phyloP scores from a whole-genome alignment of 2,797 vertebrate species.

The Phrynocephalus vlangalii region DNA sequence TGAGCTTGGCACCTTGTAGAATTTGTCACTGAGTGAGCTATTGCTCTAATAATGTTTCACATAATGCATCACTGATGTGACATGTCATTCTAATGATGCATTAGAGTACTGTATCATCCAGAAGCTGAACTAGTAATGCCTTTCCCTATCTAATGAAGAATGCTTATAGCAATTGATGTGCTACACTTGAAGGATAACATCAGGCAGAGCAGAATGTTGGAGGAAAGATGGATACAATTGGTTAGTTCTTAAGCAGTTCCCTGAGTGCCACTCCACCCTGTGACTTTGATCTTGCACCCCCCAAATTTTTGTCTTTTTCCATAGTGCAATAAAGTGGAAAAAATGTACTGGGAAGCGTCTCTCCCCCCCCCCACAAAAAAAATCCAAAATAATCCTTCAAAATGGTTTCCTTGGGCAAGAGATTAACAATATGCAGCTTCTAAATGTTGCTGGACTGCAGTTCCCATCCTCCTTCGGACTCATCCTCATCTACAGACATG shows the following conservation, averaged over 20 bases:
- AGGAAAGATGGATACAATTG: constrained; percentile 48
- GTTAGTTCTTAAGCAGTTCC: constrained; percentile 40
- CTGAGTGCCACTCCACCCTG: neutral
- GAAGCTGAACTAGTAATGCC: constrained; percentile 74
- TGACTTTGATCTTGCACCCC: constrained; percentile 30
- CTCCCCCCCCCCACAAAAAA: neutral
- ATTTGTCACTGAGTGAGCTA: constrained; percentile 75
- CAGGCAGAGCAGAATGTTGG: constrained; percentile 19
- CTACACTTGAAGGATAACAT: constrained; percentile 43
- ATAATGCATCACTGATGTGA: constrained; percentile 72
- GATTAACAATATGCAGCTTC: neutral
- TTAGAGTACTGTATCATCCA: constrained; percentile 77
- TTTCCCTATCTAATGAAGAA: constrained; percentile 65
- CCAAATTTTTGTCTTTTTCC: constrained; percentile 11
- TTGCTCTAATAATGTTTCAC: constrained; percentile 75
- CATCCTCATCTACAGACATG: neutral
- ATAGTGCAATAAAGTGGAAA: constrained; percentile 17
- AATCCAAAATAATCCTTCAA: constrained; percentile 19
- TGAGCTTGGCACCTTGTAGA: constrained; percentile 62
- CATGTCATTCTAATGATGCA: constrained; percentile 78
- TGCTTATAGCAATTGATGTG: constrained; percentile 48
- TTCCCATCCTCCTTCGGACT: neutral
- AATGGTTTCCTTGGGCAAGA: constrained; percentile 57
- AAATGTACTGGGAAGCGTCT: neutral
- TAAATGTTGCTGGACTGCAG: neutral